These are phyloP conservation scores for Chionodraco myersi DNA, from an alignment of 2,113 vertebrate genomes.

Conservation along the genomic window DNA sequence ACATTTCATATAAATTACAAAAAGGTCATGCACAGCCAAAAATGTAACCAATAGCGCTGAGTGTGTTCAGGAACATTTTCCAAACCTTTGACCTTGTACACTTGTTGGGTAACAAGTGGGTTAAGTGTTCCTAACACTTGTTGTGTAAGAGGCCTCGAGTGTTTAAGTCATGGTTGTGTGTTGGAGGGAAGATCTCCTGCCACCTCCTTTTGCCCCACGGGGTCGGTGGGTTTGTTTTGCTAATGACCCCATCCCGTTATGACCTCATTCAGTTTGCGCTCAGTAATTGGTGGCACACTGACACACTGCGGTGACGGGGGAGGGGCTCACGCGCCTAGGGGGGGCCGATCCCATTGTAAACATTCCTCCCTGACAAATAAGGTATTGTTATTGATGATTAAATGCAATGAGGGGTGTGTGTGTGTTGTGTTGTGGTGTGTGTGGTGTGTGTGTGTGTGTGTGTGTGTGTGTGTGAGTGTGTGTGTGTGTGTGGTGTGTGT, in stretches of 20 bases:
- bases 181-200: not conserved
- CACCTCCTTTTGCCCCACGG: slow-evolving; percentile 43
- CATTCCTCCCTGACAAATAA: slow-evolving; percentile 77
- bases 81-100: slow-evolving; percentile 17
- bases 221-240: slow-evolving; percentile 77
- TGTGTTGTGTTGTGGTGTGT: slow-evolving; percentile 44
- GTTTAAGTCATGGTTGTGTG: slow-evolving; percentile 9
- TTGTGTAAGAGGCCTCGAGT: slow-evolving; percentile 3
- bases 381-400: slow-evolving; percentile 78
- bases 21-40: slow-evolving; percentile 19
- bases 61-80: not conserved
- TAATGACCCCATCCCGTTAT: slow-evolving; percentile 79
- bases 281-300: slow-evolving; percentile 79
- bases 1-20: slow-evolving; percentile 8
- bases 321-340: slow-evolving; percentile 53
- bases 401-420: slow-evolving; percentile 48
- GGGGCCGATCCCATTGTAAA: slow-evolving; percentile 67
- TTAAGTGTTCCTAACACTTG: slow-evolving; percentile 1
- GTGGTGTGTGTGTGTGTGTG: slow-evolving; percentile 43
- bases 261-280: slow-evolving; percentile 79
- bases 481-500: slow-evolving; percentile 34
- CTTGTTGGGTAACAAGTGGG: not conserved
- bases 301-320: slow-evolving; percentile 67
- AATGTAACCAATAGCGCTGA: not conserved
- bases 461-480: slow-evolving; percentile 36